Evolutionary conservation across 2,888 invertebrate genomes (phyloP).

Genomic region (Brachypalpus laphriformis): DNA sequence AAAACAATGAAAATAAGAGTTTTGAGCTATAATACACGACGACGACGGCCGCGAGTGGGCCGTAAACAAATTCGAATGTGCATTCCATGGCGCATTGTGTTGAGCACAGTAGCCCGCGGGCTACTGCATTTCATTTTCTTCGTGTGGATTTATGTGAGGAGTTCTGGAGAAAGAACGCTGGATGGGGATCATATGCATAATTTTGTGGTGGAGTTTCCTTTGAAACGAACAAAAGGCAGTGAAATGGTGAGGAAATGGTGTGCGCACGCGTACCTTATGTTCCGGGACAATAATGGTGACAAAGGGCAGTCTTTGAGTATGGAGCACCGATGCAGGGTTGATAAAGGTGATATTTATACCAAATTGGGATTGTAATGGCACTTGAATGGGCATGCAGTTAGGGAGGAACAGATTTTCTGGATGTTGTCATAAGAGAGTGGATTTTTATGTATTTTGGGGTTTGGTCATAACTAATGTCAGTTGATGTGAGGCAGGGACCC

Average conservation of each 20-base stretch:
- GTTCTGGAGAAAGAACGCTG: constrained; percentile 32
- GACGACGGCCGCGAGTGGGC: constrained; percentile 16
- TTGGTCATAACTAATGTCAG: neutral
- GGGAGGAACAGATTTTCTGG: neutral
- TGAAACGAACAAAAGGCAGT: constrained; percentile 21
- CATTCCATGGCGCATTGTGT: constrained; percentile 52
- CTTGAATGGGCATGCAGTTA: constrained; percentile 7
- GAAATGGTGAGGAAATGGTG: neutral
- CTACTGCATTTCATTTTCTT: constrained; percentile 29
- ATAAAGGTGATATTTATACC: constrained; percentile 40
- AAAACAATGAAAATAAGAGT: constrained; percentile 69
- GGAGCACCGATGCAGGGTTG: constrained; percentile 20
- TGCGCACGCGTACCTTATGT: neutral
- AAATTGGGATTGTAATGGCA: constrained; percentile 24
- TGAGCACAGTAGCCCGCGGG: constrained; percentile 63
- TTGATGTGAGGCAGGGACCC: too few relatives aligned
- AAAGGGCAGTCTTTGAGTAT: constrained; percentile 21
- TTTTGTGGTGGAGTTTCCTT: constrained; percentile 1
- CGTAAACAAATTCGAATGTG: constrained; percentile 63
- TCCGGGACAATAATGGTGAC: constrained; percentile 10
- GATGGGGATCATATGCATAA: constrained; percentile 18
- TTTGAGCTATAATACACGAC: constrained; percentile 35
- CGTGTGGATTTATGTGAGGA: constrained; percentile 20
- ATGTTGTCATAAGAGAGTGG: neutral
- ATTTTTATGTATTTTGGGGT: neutral